phyloP scores from a whole-genome alignment of 1,140 invertebrate species.

The Oryzaephilus surinamensis region DNA sequence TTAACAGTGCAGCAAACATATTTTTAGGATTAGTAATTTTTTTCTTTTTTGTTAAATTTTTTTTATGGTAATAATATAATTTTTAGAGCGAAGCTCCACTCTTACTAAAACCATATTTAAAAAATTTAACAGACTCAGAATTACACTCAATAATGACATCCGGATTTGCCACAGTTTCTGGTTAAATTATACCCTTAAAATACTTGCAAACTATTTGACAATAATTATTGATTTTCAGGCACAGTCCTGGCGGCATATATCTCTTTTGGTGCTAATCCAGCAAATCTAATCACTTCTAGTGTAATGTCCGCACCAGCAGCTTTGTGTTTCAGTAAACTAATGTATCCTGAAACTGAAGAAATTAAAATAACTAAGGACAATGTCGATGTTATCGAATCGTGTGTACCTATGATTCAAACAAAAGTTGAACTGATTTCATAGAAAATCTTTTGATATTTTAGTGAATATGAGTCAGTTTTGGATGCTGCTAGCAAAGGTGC shows the following conservation, averaged over 20 bases:
- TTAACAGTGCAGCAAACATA: constrained; percentile 81
- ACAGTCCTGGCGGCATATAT: constrained; percentile 88
- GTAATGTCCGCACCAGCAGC: constrained; percentile 93
- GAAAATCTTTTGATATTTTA: constrained; percentile 40
- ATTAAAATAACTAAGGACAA: constrained; percentile 55
- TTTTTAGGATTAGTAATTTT: constrained; percentile 77
- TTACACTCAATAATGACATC: constrained; percentile 87
- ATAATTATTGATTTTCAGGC: constrained; percentile 38
- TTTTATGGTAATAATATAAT: constrained; percentile 11
- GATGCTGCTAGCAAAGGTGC: constrained; percentile 88
- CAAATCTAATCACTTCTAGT: constrained; percentile 77
- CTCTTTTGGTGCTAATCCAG: constrained; percentile 73
- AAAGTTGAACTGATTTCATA: neutral
- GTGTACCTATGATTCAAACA: constrained; percentile 11
- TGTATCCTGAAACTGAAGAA: constrained; percentile 80
- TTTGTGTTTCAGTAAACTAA: constrained; percentile 77
- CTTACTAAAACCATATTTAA: constrained; percentile 76
- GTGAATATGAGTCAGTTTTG: constrained; percentile 68
- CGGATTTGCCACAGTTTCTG: constrained; percentile 91
- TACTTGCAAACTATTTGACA: neutral
- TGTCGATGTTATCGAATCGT: constrained; percentile 16
- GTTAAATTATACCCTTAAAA: too few species aligned
- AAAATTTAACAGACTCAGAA: constrained; percentile 78
- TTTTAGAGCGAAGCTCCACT: constrained; percentile 79
- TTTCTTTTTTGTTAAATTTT: neutral